Percentiles rank a stretch among this genome's conserved stretches.
phyloP scores from a whole-genome alignment of 2,888 invertebrate genomes.

The Minunthozetes semirufus region DNA sequence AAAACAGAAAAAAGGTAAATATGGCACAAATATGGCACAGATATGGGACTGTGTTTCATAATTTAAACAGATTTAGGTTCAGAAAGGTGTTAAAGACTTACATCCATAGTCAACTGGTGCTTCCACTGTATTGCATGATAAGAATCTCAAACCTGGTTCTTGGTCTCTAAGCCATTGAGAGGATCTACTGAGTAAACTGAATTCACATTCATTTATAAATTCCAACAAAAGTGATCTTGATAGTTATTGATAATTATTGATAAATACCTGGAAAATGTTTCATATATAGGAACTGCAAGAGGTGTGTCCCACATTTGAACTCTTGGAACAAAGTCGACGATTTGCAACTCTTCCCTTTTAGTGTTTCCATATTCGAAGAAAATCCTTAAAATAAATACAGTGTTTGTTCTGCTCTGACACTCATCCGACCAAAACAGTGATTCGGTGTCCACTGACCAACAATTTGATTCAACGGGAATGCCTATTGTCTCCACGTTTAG shows the following conservation, averaged over 20 bases:
- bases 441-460: constrained; percentile 34
- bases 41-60: neutral
- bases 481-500: constrained; percentile 31
- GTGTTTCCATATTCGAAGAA: constrained; percentile 33
- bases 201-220: neutral
- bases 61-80: neutral
- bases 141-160: neutral
- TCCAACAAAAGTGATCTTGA: neutral
- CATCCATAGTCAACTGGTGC: constrained; percentile 22
- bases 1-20: neutral
- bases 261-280: constrained; percentile 29
- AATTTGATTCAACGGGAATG: constrained; percentile 5
- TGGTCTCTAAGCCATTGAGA: constrained; percentile 23
- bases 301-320: constrained; percentile 34
- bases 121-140: constrained; percentile 21
- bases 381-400: constrained; percentile 21
- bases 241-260: neutral
- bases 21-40: no score
- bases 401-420: neutral
- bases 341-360: constrained; percentile 18
- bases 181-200: constrained; percentile 25
- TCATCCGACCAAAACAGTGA: neutral
- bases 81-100: neutral
- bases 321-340: constrained; percentile 33
- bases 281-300: constrained; percentile 33